Evolutionary conservation across 2,797 vertebrate genomes (phyloP).

Genomic region (Sebastes wilsoni): DNA sequence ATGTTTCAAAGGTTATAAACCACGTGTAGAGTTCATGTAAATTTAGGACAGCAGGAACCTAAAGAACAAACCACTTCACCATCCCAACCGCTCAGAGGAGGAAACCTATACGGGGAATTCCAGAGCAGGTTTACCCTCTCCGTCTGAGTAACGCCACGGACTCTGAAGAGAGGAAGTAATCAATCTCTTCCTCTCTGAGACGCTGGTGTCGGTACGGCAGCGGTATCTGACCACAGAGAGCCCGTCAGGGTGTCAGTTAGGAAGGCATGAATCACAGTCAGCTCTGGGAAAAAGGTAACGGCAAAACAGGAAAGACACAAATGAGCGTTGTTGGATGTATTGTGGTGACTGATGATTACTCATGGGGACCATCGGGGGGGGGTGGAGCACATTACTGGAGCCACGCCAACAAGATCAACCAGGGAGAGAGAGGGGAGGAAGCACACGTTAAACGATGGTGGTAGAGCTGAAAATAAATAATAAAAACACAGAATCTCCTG

Average conservation of each 20-base stretch:
- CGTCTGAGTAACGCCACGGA: constrained; percentile 32
- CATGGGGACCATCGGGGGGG: constrained; percentile 47
- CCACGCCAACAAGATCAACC: constrained; percentile 31
- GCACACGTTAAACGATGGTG: not conserved
- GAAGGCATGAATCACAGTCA: constrained; percentile 63
- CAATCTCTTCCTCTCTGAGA: constrained; percentile 53
- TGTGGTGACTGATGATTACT: constrained; percentile 66
- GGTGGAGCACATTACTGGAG: constrained; percentile 48
- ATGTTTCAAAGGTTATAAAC: not conserved
- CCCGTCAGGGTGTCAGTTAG: constrained; percentile 47
- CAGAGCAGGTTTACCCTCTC: constrained; percentile 30
- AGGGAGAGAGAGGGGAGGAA: constrained; percentile 3
- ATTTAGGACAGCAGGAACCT: not conserved
- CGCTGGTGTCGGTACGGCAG: not conserved
- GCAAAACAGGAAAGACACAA: constrained; percentile 71
- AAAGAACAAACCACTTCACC: constrained; percentile 9
- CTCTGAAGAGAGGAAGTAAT: constrained; percentile 65
- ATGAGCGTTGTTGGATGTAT: constrained; percentile 57
- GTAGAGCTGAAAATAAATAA: not conserved
- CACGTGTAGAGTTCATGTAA: not conserved
- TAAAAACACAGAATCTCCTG: not conserved
- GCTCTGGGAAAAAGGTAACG: constrained; percentile 47
- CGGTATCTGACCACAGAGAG: constrained; percentile 21
- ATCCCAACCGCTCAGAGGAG: not conserved
- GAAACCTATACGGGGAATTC: constrained; percentile 55